These are phyloP conservation scores for Agrochola macilenta DNA, from an alignment of 2,888 invertebrate species.

Conservation along the genomic window DNA sequence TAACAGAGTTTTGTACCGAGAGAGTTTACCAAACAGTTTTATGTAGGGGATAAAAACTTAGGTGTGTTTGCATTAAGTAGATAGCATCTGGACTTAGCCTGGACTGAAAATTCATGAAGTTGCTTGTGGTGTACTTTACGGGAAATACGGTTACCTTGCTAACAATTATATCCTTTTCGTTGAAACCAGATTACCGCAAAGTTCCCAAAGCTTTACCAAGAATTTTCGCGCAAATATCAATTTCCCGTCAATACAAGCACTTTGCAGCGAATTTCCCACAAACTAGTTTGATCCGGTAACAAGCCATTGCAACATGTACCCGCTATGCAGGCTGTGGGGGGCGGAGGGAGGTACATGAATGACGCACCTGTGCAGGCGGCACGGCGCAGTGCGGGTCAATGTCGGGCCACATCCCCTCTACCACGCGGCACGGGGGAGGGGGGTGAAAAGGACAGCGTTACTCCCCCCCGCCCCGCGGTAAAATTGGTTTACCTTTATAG, in stretches of 20 bases:
- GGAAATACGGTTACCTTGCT: background rate
- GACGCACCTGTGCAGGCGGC: slow-evolving; percentile 79
- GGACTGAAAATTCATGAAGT: slow-evolving; percentile 9
- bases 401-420: slow-evolving; percentile 73
- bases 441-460: slow-evolving; percentile 59
- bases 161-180: background rate
- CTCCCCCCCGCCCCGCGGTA: slow-evolving; percentile 54
- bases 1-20: slow-evolving; percentile 33
- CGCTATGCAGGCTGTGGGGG: slow-evolving; percentile 56
- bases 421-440: slow-evolving; percentile 11
- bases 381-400: slow-evolving; percentile 82
- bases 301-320: slow-evolving; percentile 62
- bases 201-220: background rate
- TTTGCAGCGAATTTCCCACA: slow-evolving; percentile 62
- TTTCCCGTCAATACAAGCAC: slow-evolving; percentile 28
- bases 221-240: slow-evolving; percentile 29
- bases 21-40: slow-evolving; percentile 38
- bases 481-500: slow-evolving; percentile 73
- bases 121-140: background rate
- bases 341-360: slow-evolving; percentile 74
- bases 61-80: slow-evolving; percentile 30
- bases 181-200: background rate
- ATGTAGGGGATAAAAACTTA: slow-evolving; percentile 46
- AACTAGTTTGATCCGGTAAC: slow-evolving; percentile 67
- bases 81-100: background rate